Evolutionary conservation across 2,797 vertebrate species (phyloP), one percentile per base, ranked within the genome.

Genomic region (Heterohyrax brucei): DNA sequence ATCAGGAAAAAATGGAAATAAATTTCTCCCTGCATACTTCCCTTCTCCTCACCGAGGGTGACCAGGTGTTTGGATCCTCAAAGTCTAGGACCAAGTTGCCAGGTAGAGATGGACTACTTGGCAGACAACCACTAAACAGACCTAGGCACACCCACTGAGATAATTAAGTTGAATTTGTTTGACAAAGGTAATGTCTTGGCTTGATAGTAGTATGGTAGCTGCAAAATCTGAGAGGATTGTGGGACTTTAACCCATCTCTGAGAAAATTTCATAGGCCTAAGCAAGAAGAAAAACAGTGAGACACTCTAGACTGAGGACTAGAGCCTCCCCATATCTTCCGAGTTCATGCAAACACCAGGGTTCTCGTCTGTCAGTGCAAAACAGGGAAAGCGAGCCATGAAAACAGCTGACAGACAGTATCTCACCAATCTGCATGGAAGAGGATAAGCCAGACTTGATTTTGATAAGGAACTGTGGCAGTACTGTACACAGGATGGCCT

Each of bases 1-100:
- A 87, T 81, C 39, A 70, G 50, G 22, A 97, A 86, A 86, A 75
- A 88, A 82, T 4, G 44, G 44, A 88, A 89, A 84, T 70, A 24
- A 84, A 66, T 28, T 75, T 68, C 50, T 46, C 5, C 4, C 4
- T 24, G 14, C 8, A 81, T 3, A 64, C 39, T 14, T 90, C 48
- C 14, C 59, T 28, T 66, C 6, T 85, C n/a, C 46, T 44, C 6
- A 30, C 39, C 61, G 22, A 72, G 6, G 44, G 56, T 77, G 46
- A 87, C 28, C 50, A 91, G 21, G 9, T 59, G 48, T 83, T 22
- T 90, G 75, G 50, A 9, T 56, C 26, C 64, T 95, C 64, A 61
- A 44, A 64, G 3, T 79, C 66, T 88, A 28, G 39, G 44, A 4
- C 6, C 5, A 61, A 72, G n/a, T 61, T 75, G 7, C 53, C 62